Conservation (phyloP, 2,888 invertebrate genomes). For the Diadegma fenestrale region DNA sequence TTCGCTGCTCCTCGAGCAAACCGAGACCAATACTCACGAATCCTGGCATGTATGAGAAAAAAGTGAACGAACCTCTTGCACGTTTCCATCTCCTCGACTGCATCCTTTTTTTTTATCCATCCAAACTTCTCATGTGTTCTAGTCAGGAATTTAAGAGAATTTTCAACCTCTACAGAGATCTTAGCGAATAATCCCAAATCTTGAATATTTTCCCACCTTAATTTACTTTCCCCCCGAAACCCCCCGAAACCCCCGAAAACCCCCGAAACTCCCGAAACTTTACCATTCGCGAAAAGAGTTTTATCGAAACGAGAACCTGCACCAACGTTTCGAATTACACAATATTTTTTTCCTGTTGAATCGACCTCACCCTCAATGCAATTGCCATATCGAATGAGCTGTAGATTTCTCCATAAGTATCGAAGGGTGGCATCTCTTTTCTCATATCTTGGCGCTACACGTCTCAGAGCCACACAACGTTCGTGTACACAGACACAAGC, state of each 20-base stretch:
- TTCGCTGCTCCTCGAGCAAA: slow-evolving; percentile 21
- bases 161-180: slow-evolving; percentile 39
- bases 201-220: neutral
- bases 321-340: neutral
- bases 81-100: slow-evolving; percentile 41
- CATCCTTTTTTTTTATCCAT: slow-evolving; percentile 2
- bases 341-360: neutral
- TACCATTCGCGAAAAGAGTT: neutral
- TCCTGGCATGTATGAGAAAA: slow-evolving; percentile 15
- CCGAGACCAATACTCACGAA: slow-evolving; percentile 33
- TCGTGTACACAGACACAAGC: neutral
- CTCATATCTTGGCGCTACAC: slow-evolving; percentile 6
- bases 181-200: neutral
- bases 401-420: slow-evolving; percentile 24
- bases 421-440: slow-evolving; percentile 8
- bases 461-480: neutral
- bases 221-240: neutral
- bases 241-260: too few species aligned
- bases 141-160: slow-evolving; percentile 45
- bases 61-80: slow-evolving; percentile 49
- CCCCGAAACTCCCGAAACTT: too few species aligned
- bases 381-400: neutral
- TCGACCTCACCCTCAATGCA: neutral
- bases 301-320: neutral
- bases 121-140: slow-evolving; percentile 22